phyloP scores from a whole-genome alignment of 35 echinoderm and acorn worm genomes.

The Diadema setosum region DNA sequence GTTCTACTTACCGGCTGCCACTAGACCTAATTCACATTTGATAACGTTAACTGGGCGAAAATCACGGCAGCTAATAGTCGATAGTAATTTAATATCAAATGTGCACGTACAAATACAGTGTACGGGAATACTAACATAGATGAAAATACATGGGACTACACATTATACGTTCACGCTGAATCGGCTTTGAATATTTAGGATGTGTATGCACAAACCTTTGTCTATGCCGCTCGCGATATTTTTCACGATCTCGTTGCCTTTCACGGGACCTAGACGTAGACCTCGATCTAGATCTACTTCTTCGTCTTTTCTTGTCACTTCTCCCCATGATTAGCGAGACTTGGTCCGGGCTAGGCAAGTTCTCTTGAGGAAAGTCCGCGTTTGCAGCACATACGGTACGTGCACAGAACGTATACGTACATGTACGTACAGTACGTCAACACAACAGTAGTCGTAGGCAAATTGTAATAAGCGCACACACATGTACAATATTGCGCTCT shows the following conservation, averaged over 20 bases:
- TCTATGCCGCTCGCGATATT: not conserved
- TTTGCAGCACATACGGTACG: no score
- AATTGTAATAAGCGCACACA: no score
- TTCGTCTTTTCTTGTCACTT: not conserved
- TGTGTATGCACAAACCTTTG: not conserved
- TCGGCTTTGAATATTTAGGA: not conserved
- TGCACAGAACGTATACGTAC: no score
- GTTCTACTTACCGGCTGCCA: not conserved
- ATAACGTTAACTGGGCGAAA: not conserved
- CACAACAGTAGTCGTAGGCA: no score
- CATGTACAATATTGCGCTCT: no score
- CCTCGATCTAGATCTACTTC: constrained; percentile 30
- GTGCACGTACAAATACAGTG: no score
- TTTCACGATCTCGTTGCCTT: not conserved
- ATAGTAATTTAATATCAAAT: no score
- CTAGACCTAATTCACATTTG: not conserved
- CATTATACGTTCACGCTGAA: not conserved
- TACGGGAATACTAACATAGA: no score
- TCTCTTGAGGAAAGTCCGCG: no score
- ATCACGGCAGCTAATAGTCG: not conserved
- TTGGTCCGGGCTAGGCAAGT: no score
- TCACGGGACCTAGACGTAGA: constrained; percentile 31
- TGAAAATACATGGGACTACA: not conserved
- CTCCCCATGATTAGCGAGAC: no score
- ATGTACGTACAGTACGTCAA: no score